Evolutionary conservation across 2,113 vertebrate genomes (phyloP).

Genomic region (Heterocephalus glaber): DNA sequence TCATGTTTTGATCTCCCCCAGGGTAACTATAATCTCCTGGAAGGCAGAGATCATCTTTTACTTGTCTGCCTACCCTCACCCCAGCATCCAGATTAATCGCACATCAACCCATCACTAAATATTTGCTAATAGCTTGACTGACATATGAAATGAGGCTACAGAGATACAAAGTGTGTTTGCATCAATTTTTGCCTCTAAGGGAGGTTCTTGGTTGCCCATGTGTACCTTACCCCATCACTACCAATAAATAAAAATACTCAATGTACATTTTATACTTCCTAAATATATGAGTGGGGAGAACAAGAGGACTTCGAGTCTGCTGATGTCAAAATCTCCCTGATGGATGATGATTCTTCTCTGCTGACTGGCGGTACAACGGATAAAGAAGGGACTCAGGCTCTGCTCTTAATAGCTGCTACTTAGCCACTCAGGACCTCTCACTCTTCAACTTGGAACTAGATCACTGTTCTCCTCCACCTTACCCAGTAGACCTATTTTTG

Average conservation of each 20-base stretch:
- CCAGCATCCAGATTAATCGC: not conserved
- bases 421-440: not conserved
- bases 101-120: not conserved
- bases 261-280: not conserved
- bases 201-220: not conserved
- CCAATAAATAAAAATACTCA: not conserved
- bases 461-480: not conserved
- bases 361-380: not conserved
- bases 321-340: not conserved
- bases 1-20: not conserved
- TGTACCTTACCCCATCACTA: not conserved
- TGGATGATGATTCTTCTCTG: not conserved
- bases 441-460: not conserved
- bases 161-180: not conserved
- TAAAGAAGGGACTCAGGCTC: slow-evolving; percentile 13
- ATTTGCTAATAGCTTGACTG: not conserved
- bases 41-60: not conserved
- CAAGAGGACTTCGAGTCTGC: not conserved
- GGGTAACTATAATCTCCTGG: not conserved
- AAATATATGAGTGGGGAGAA: not conserved
- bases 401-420: not conserved
- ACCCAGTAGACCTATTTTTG: not conserved
- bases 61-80: not conserved
- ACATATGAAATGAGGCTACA: not conserved
- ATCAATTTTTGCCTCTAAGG: not conserved